Base-by-base conservation (phyloP, 2,888 invertebrate species). In the Carpatolechia fugitivella region DNA sequence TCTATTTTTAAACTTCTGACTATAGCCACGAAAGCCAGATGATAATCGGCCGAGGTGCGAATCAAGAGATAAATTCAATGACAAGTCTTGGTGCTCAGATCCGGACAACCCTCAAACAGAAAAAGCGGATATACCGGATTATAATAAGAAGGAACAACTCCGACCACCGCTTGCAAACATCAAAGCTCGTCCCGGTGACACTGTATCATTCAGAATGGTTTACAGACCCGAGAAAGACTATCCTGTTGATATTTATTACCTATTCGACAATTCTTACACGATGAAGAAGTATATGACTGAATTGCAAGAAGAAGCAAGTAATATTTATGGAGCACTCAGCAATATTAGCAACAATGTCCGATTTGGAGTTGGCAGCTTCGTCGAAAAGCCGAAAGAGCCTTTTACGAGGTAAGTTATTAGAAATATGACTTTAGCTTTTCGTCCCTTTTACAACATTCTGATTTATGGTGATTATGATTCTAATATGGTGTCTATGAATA, bases 201-300 rank as follows among this genome's bases (percentile, higher is more conserved):
- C 74, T 36, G 68, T 73, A 1, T 52, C 64, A 0, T 68, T 92
- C 33, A 59, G 65, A 0, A 82, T 94, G 65, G 79, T 76, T 11
- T 94, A 93, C 61, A 85, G 91, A 41, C 93, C 94, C 63, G 94
- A 94, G 0, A 85, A 92, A 63, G 93, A 96, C 78, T 96, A 94
- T 73, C 96, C 96, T 0, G 92, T 96, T 1, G 96, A 96, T 78
- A 83, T 96, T n/a, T 96, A 96, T 74, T 96, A 94, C 71, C 84
- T 97, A 30, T 95, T 96, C 94, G 96, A 96, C 68, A 82, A 94
- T 60, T 95, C 96, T 0, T 81, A 88, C 33, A 95, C 96, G 0
- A 96, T 96, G 96, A 78, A 75, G 49, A 72, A 74, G 7, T 93
- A 94, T 68, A 92, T 92, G 67, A 71, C 78, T 0, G 80, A 75